Base-by-base conservation (phyloP, 1,140 invertebrate species). In the Euglossa dilemma region DNA sequence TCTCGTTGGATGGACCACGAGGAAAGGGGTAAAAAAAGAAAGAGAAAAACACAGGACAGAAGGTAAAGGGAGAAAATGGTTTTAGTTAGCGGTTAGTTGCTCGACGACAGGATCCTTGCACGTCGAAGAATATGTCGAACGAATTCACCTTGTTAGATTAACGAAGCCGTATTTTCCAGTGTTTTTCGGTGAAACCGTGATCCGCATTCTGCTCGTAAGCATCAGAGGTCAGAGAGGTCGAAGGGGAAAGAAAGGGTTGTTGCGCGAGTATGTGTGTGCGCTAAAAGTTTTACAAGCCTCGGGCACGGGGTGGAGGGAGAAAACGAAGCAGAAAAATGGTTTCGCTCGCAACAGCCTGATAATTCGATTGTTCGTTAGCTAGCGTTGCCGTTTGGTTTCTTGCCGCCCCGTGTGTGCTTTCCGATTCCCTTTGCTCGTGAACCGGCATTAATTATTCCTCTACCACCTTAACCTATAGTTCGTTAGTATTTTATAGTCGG, bases 321-420 rank as follows among this genome's bases (percentile, higher is more conserved):
- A 87, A 87, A 86, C 85, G 84, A 87, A 73, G 67, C 84, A 70
- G 85, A 87, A 87, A 87, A 87, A 87, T 87, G 72, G 85, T 86
- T 85, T 71, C 83, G 52, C 77, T 81, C 50, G 85, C 79, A 87
- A 87, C 85, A 85, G 79, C 69, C 84, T 83, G 85, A 87, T 87
- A 87, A 87, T 87, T 87, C 85, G 79, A 87, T 87, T 87, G 85
- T 87, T 85, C 84, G 73, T 76, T 52, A 36, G 12, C 78, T 52
- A 59, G 47, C 57, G 47, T 28, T 12, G 78, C 43, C 52, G 71
- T 76, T 54, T n/a, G 52, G 43, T 77, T 87, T 45, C 84, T 87
- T 83, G 67, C 36, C 73, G 50, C 78, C 50, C 25, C 28, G 14
- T 61, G n/a, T 45, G 52, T 56, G 85, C 74, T 87, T 69, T 23